These are phyloP conservation scores for Drosophila paucipuncta DNA, from an alignment of 2,888 invertebrate species.

Conservation along the genomic window DNA sequence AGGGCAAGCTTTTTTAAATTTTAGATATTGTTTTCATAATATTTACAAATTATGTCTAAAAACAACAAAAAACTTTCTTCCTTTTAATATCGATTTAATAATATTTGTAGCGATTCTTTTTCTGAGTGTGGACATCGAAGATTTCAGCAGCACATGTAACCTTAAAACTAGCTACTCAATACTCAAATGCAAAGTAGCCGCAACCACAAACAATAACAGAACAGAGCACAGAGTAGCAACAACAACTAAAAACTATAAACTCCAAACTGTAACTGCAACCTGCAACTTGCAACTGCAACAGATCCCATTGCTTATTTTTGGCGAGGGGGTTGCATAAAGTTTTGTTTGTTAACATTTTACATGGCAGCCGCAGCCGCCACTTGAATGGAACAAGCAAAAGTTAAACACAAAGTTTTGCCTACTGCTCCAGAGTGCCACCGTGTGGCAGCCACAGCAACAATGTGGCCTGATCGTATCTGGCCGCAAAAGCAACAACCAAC, in stretches of 20 bases:
- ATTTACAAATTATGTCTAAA: not conserved
- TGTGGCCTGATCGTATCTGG: conserved; percentile 42
- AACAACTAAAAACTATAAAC: conserved; percentile 21
- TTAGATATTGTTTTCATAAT: not conserved
- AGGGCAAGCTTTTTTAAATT: not conserved
- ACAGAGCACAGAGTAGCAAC: conserved; percentile 13
- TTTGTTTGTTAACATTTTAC: conserved; percentile 68
- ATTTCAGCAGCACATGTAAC: conserved; percentile 51
- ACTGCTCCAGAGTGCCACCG: conserved; percentile 39
- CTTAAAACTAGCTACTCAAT: conserved; percentile 13
- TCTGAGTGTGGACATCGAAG: conserved; percentile 23
- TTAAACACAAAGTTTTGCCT: conserved; percentile 67
- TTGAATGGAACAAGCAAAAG: conserved; percentile 75
- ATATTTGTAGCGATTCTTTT: conserved; percentile 1
- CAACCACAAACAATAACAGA: conserved; percentile 58
- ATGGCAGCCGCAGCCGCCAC: conserved; percentile 58
- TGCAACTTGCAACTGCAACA: conserved; percentile 32
- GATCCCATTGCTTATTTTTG: conserved; percentile 37
- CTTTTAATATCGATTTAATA: not conserved
- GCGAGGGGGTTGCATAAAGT: conserved; percentile 49
- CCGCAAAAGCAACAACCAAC: conserved; percentile 28
- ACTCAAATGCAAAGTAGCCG: conserved; percentile 17
- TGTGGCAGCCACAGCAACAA: conserved; percentile 42
- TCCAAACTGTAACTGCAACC: conserved; percentile 15
- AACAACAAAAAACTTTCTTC: not conserved